A percentile compares a stretch with the other conserved stretches of the same genome.
These are phyloP conservation scores for Noctua comes DNA, from an alignment of 2,888 invertebrate genomes.

Conservation along the genomic window DNA sequence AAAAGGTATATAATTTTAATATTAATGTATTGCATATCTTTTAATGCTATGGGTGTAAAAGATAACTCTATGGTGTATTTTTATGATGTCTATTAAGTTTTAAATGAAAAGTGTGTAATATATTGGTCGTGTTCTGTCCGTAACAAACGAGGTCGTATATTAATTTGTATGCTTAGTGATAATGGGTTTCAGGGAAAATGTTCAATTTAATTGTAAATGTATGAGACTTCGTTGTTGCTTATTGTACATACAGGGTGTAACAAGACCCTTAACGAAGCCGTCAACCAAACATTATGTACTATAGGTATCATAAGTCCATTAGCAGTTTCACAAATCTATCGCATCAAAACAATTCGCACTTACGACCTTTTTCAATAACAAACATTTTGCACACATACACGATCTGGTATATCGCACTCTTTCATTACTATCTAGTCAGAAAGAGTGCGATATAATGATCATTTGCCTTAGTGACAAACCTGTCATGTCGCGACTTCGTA, in stretches of 20 bases:
- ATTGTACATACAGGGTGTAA: neutral
- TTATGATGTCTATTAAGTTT: slow-evolving; percentile 21
- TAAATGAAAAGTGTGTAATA: slow-evolving; percentile 16
- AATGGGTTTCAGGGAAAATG: neutral
- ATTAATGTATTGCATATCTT: slow-evolving; percentile 39
- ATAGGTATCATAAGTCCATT: no score
- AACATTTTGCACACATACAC: no score
- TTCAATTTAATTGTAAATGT: slow-evolving; percentile 10
- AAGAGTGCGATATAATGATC: no score
- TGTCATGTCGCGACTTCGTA: no score
- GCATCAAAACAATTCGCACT: no score
- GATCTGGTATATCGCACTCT: no score
- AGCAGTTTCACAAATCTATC: no score
- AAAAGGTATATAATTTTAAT: slow-evolving; percentile 47
- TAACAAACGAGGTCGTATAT: slow-evolving; percentile 17
- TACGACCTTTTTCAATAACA: no score
- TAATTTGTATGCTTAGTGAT: neutral
- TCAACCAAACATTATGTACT: no score
- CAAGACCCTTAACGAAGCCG: no score
- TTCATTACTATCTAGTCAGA: no score
- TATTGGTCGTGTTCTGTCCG: slow-evolving; percentile 1
- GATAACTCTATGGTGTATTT: slow-evolving; percentile 20
- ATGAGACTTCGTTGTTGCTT: neutral
- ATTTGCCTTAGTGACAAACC: no score
- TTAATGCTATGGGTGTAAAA: slow-evolving; percentile 29